Base-by-base conservation (phyloP, 2,888 invertebrate species). In the Melanotus villosus region DNA sequence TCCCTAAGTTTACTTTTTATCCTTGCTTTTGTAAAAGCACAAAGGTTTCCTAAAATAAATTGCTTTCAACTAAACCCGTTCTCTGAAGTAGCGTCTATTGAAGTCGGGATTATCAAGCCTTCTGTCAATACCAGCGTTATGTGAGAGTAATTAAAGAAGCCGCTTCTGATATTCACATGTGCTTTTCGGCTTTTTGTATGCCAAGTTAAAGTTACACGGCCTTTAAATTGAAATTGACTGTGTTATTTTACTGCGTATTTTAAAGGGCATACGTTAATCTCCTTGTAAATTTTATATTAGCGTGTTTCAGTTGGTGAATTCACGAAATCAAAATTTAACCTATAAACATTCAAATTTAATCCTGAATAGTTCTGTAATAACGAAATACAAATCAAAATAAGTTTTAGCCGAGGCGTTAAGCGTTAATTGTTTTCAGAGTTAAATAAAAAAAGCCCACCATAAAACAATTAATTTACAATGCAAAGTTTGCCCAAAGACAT, bases 1-100 rank as follows among this genome's bases (percentile, higher is more conserved):
- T 45, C 45, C 32, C 52, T n/a, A 32, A 45, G 64, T 45, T 64
- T 64, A 56, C 56, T 64, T 64, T 64, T 64, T 64, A 64, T 64
- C 63, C 64, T 45, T 30, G 43, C 56, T 64, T 64, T 56, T 64
- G 54, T 30, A 30, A 43, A 36, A 56, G 56, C 26, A 50, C 63
- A 63, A 64, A 64, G 56, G 54, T 18, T 63, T 63, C 56, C 56
- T 64, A 54, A 64, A 64, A 64, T 64, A 64, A 64, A 64, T 64
- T 64, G 64, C 64, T 64, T 64, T 54, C 52, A 64, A 64, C 64
- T 64, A 64, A 64, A 64, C 64, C 64, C 64, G 64, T 64, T 64
- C 54, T 56, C 41, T 43, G 26, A 2, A 41, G 41, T 36, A 64
- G 54, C 54, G 30, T 64, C 64, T 57, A 64, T 64, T 64, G 64